Conservation (phyloP, 2,797 vertebrate genomes). For the Huso huso region DNA sequence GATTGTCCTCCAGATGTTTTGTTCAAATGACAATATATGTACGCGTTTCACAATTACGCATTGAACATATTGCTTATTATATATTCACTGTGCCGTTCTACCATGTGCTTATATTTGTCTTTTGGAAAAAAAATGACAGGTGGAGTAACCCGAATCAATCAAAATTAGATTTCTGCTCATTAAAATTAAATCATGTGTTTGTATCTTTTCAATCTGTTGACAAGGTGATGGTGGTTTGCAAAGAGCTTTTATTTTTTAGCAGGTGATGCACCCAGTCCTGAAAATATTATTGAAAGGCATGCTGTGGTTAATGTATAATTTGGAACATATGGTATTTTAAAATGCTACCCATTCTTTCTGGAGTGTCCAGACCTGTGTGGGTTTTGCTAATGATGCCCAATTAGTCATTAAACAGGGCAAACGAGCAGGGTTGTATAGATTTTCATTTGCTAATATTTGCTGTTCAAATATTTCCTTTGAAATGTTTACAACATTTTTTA, state of each 20-base stretch:
- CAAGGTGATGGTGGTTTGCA: conserved; percentile 64
- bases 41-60: conserved; percentile 50
- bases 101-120: conserved; percentile 32
- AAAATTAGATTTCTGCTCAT: conserved; percentile 21
- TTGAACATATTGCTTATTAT: conserved; percentile 22
- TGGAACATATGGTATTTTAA: conserved; percentile 87
- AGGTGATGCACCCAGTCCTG: conserved; percentile 39
- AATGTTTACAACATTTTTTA: conserved; percentile 80
- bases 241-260: conserved; percentile 39
- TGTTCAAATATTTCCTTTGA: conserved; percentile 93
- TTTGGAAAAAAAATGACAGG: background rate
- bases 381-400: conserved; percentile 85
- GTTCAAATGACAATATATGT: background rate
- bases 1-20: background rate
- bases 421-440: conserved; percentile 67
- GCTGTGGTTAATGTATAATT: conserved; percentile 95
- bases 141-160: conserved; percentile 32
- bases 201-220: conserved; percentile 50
- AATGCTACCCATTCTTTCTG: conserved; percentile 61
- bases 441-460: conserved; percentile 89
- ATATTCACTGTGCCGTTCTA: conserved; percentile 10
- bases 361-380: conserved; percentile 69
- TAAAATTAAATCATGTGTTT: conserved; percentile 46
- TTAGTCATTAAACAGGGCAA: conserved; percentile 79
- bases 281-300: conserved; percentile 52